Evolutionary conservation across 1,140 invertebrate genomes (phyloP).

Genomic region (Bombyx mandarina): DNA sequence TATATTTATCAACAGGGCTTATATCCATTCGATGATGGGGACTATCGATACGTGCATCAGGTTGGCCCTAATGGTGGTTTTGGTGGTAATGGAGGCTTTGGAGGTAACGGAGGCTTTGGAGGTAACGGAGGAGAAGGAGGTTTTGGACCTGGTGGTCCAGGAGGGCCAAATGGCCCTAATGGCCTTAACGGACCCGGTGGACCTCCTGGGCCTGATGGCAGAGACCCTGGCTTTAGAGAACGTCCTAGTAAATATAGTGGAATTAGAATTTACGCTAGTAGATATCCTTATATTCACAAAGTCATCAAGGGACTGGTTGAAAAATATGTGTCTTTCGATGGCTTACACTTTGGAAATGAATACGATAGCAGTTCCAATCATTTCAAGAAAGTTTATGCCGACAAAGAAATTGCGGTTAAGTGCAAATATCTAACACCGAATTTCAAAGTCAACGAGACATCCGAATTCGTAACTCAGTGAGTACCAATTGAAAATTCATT

Average conservation of each 20-base stretch:
- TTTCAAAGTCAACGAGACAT: conserved; percentile 18
- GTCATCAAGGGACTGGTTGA: conserved; percentile 37
- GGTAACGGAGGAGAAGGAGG: conserved; percentile 39
- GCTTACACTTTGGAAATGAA: conserved; percentile 44
- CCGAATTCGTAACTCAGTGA: conserved; percentile 45
- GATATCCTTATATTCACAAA: conserved; percentile 48
- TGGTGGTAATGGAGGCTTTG: conserved; percentile 28
- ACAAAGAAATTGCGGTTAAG: conserved; percentile 41
- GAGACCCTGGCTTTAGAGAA: conserved; percentile 16
- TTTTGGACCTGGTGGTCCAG: conserved; percentile 23
- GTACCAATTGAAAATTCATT: conserved; percentile 13
- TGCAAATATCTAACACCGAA: conserved; percentile 36
- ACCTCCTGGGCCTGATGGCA: conserved; percentile 17
- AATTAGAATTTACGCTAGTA: conserved; percentile 38
- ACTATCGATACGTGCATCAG: conserved; percentile 63
- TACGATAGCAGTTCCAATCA: conserved; percentile 30
- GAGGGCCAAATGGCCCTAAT: conserved; percentile 34
- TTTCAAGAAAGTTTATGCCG: conserved; percentile 28
- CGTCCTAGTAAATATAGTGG: conserved; percentile 38
- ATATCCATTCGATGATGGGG: conserved; percentile 62
- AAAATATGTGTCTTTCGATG: conserved; percentile 40
- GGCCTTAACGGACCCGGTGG: conserved; percentile 29
- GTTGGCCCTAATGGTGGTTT: conserved; percentile 49
- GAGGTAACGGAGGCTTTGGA: conserved; percentile 16
- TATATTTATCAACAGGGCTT: conserved; percentile 48